Evolutionary conservation across 1,140 invertebrate species (phyloP).

Genomic region (Nephila pilipes): DNA sequence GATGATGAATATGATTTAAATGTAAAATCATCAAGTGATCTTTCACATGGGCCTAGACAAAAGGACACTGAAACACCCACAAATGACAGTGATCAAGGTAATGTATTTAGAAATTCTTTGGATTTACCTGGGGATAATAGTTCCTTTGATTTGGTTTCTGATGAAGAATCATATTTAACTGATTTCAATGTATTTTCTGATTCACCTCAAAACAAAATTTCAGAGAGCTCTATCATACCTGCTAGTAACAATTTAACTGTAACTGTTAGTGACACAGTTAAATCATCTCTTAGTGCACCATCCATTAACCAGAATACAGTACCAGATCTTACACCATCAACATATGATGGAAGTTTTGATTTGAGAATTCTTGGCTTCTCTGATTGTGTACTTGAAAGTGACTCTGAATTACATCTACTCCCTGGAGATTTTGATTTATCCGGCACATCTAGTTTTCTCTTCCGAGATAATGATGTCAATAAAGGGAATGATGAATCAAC

Average conservation of each 20-base stretch:
- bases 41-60: neutral
- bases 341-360: neutral
- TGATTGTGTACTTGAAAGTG: neutral
- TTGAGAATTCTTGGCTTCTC: neutral
- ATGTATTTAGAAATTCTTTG: neutral
- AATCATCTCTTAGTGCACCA: neutral
- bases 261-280: neutral
- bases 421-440: neutral
- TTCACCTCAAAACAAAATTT: neutral
- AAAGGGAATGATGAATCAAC: neutral
- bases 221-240: neutral
- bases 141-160: constrained; percentile 4
- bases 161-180: constrained; percentile 6
- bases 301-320: neutral
- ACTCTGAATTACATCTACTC: neutral
- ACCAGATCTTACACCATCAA: neutral
- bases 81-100: neutral
- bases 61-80: neutral
- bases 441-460: neutral
- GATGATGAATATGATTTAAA: neutral
- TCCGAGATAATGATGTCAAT: neutral
- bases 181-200: neutral
- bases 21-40: neutral
- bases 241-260: neutral
- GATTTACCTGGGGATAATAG: neutral